These are phyloP conservation scores for Lasioglossum calceatum DNA, from an alignment of 2,888 invertebrate species.

Conservation along the genomic window DNA sequence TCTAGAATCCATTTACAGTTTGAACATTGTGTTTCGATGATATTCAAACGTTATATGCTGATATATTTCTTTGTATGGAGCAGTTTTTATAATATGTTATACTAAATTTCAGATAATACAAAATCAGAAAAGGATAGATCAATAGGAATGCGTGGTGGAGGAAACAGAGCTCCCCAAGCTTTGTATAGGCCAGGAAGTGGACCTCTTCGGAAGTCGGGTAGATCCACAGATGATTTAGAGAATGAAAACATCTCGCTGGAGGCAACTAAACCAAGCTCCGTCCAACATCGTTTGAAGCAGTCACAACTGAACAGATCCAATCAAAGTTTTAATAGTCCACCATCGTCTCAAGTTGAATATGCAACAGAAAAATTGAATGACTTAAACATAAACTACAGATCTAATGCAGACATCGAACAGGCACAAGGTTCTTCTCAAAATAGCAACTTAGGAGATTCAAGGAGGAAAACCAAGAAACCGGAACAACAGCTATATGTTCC, in stretches of 20 bases:
- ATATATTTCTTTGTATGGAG: not conserved
- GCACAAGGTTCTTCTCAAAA: constrained; percentile 72
- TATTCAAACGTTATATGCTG: not conserved
- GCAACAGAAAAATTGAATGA: constrained; percentile 78
- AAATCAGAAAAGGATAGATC: constrained; percentile 79
- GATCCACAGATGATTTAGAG: constrained; percentile 87
- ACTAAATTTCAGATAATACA: constrained; percentile 63
- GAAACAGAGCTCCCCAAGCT: constrained; percentile 88
- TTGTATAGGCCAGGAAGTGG: constrained; percentile 92
- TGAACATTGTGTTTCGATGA: not conserved
- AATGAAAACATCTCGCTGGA: constrained; percentile 76
- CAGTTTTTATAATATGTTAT: not conserved
- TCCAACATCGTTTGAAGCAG: constrained; percentile 79
- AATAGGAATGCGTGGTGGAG: constrained; percentile 86
- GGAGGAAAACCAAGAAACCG: constrained; percentile 85
- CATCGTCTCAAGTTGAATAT: constrained; percentile 73
- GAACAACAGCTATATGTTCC: constrained; percentile 86
- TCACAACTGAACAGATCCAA: constrained; percentile 72
- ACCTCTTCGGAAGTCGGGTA: constrained; percentile 89
- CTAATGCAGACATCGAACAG: constrained; percentile 75
- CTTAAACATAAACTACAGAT: constrained; percentile 77
- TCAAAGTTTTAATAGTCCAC: constrained; percentile 68
- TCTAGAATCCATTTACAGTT: not conserved
- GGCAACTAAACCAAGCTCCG: constrained; percentile 75
- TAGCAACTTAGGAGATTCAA: constrained; percentile 67